phyloP scores from a whole-genome alignment of 2,888 invertebrate genomes.

The Lordiphosa fenestrarum region DNA sequence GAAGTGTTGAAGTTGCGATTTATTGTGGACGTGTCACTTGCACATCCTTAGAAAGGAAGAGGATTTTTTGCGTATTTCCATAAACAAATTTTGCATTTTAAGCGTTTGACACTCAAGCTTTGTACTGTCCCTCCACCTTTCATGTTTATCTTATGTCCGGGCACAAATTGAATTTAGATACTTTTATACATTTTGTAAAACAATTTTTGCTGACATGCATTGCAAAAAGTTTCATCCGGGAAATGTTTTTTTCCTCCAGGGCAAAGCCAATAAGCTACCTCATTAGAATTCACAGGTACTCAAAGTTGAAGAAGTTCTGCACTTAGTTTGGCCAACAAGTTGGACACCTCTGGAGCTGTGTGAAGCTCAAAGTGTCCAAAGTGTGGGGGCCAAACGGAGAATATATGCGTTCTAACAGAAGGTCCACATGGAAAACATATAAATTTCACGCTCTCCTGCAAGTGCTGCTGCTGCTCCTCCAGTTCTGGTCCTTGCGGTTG shows the following conservation, averaged over 20 bases:
- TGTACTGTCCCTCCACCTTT: conserved; percentile 1
- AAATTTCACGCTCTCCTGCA: not conserved
- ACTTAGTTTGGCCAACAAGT: conserved; percentile 4
- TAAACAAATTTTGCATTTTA: conserved; percentile 2
- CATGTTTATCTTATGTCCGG: conserved; percentile 7
- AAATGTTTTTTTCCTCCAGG: not conserved
- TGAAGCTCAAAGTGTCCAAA: conserved; percentile 1
- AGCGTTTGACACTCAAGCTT: not conserved
- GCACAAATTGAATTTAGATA: conserved; percentile 39
- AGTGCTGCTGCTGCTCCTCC: not conserved
- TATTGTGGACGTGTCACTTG: conserved; percentile 29
- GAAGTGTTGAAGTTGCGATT: conserved; percentile 30
- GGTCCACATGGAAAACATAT: conserved; percentile 3
- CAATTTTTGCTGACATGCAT: conserved; percentile 12
- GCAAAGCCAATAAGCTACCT: not conserved
- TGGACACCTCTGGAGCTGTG: conserved; percentile 5
- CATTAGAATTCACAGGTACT: conserved; percentile 4
- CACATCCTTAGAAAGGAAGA: not conserved
- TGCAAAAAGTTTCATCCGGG: not conserved
- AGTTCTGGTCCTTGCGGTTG: not conserved
- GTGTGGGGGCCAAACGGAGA: not conserved
- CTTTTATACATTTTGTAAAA: conserved; percentile 1
- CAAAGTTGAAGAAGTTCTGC: conserved; percentile 3
- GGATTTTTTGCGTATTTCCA: not conserved
- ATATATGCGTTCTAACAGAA: not conserved